Conservation (phyloP, 2,797 vertebrate species). For the Thalassophryne amazonica region DNA sequence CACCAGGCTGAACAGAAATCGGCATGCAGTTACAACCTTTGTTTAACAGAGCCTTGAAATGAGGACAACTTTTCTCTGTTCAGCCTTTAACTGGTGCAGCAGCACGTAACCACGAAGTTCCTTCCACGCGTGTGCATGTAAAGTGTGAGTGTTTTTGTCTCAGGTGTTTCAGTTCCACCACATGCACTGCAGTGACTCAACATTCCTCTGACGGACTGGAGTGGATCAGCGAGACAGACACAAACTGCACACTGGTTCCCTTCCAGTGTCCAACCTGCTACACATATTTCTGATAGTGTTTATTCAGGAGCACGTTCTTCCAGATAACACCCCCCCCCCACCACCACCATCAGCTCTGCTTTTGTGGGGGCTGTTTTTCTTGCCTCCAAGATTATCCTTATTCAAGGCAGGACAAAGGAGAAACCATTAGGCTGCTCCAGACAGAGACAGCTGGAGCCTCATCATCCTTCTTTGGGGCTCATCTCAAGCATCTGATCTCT, state of each 20-base stretch:
- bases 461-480: constrained; percentile 56
- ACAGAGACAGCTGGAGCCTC: constrained; percentile 51
- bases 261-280: constrained; percentile 23
- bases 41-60: constrained; percentile 39
- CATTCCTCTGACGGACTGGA: constrained; percentile 67
- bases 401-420: constrained; percentile 56
- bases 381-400: constrained; percentile 30
- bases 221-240: constrained; percentile 56
- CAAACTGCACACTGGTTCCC: constrained; percentile 36
- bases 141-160: constrained; percentile 1
- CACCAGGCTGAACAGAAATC: too few species aligned
- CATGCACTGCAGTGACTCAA: constrained; percentile 53
- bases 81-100: constrained; percentile 28
- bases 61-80: constrained; percentile 56
- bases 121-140: constrained; percentile 1
- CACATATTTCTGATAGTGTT: constrained; percentile 16
- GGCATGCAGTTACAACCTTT: constrained; percentile 38
- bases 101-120: constrained; percentile 35
- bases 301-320: constrained; percentile 30
- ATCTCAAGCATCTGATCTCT: constrained; percentile 44
- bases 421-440: constrained; percentile 58
- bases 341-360: constrained; percentile 19
- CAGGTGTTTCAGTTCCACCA: constrained; percentile 62
- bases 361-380: constrained; percentile 44
- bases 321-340: constrained; percentile 15